Conservation (phyloP, 2,888 invertebrate species). For the Pyrgus malvae region DNA sequence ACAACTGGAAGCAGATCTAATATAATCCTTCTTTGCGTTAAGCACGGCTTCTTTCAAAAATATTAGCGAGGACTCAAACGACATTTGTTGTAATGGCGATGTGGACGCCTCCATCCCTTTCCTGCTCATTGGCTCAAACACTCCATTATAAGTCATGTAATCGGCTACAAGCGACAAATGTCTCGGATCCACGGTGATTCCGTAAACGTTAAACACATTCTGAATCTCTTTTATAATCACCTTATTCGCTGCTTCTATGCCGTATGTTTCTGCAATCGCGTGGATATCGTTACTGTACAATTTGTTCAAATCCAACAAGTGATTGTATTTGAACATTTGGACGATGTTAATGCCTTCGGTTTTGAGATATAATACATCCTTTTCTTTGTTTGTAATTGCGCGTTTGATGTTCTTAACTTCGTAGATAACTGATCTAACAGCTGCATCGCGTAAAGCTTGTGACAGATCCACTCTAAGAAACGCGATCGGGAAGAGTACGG, state of each 20-base stretch:
- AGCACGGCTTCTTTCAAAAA: constrained; percentile 91
- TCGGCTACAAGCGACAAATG: constrained; percentile 97
- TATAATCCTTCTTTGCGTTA: constrained; percentile 86
- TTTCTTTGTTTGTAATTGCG: constrained; percentile 90
- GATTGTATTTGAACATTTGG: constrained; percentile 92
- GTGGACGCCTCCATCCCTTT: constrained; percentile 94
- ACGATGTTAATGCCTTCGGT: constrained; percentile 98
- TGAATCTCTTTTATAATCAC: constrained; percentile 97
- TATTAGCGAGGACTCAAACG: constrained; percentile 95
- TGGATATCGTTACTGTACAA: constrained; percentile 97
- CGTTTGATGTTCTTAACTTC: constrained; percentile 91
- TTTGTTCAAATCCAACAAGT: constrained; percentile 89
- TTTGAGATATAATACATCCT: constrained; percentile 86
- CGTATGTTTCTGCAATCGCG: constrained; percentile 93
- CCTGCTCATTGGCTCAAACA: constrained; percentile 94
- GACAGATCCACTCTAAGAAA: constrained; percentile 86
- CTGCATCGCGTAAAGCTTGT: constrained; percentile 86
- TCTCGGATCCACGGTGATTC: constrained; percentile 96
- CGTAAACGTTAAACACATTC: constrained; percentile 98
- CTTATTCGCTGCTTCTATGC: constrained; percentile 96
- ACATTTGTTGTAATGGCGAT: constrained; percentile 98
- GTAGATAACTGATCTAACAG: constrained; percentile 88
- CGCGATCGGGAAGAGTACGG: constrained; percentile 84
- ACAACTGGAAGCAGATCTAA: constrained; percentile 93
- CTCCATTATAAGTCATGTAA: constrained; percentile 98